Evolutionary conservation across 2,113 vertebrate genomes (phyloP).

Genomic region (Camelus bactrianus): DNA sequence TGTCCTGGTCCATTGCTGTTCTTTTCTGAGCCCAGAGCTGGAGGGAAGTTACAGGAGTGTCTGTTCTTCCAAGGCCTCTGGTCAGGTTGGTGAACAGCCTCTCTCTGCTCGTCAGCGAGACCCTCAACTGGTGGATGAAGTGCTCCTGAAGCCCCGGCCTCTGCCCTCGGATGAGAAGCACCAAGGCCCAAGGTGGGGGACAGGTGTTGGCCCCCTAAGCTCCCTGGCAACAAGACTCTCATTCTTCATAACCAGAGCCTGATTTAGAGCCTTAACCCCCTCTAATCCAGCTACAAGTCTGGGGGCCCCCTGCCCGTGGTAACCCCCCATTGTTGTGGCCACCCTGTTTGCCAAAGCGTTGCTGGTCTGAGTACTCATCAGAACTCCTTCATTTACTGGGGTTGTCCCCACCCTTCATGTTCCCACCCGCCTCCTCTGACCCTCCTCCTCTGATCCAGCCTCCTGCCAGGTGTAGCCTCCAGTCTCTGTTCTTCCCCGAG

Average conservation of each 20-base stretch:
- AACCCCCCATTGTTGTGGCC: too few species aligned
- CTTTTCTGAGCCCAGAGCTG: neutral
- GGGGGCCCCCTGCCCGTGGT: neutral
- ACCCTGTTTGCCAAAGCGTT: neutral
- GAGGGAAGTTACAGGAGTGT: neutral
- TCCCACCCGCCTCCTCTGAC: neutral
- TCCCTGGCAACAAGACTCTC: neutral
- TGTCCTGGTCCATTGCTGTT: too few species aligned
- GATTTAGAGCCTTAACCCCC: neutral
- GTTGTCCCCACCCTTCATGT: neutral
- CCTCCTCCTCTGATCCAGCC: too few species aligned
- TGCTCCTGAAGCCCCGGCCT: neutral
- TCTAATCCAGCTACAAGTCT: neutral
- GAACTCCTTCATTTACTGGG: neutral
- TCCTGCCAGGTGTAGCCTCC: neutral
- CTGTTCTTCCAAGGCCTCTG: constrained; percentile 46
- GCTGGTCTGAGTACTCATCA: neutral
- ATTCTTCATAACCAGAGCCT: neutral
- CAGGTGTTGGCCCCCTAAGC: neutral
- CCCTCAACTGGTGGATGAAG: neutral
- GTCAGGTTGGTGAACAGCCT: neutral
- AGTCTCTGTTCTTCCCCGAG: neutral
- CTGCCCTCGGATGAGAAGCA: neutral
- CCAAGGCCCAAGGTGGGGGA: constrained; percentile 12
- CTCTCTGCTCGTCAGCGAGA: neutral